Evolutionary conservation across 23 tunicate species (phyloP), one percentile per base, ranked within the genome.

Genomic region (Botrylloides violaceus): DNA sequence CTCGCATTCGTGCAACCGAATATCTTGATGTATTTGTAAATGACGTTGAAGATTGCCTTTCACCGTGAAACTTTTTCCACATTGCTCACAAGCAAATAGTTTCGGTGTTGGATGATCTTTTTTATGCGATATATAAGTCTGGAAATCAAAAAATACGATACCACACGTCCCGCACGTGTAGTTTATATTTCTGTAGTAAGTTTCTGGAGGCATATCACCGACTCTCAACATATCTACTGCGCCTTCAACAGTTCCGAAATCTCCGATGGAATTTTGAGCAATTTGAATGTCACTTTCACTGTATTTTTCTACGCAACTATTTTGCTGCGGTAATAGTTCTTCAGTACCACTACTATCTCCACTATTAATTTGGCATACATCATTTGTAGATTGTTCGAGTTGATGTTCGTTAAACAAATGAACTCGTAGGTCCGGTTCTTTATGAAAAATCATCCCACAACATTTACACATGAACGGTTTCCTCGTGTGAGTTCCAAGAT

Each of bases 41-140:
- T 63, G 70, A 4, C 70, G 70, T 63, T 33, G 34, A 4, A 63
- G 33, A 63, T 63, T 63, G 26, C 70, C 70, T 6, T 31, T 6
- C 18, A 63, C 32, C 4, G 70, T 12, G 33, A 63, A 63, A 31
- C 70, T 28, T 27, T 33, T 31, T 25, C 9, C 6, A 31, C 70
- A 63, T 3, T 3, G 32, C 6, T 31, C 7, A 63, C 70, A 63
- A 3, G 4, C 35, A 31, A 3, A 28, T 12, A 27, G 32, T 63
- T 63, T 63, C 7, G 35, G 7, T 29, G 18, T 28, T 12, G 34
- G 7, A 9, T 63, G 70, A 21, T 12, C 33, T 25, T 27, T 9
- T 15, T 63, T 31, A 31, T 63, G 70, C 9, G 12, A 9, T 9
- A 43, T 43, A 15, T 43, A 43, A 43, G 53, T 7, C 9, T 43